Base-by-base conservation (phyloP, 2,797 vertebrate genomes). In the Siniperca undulata region DNA sequence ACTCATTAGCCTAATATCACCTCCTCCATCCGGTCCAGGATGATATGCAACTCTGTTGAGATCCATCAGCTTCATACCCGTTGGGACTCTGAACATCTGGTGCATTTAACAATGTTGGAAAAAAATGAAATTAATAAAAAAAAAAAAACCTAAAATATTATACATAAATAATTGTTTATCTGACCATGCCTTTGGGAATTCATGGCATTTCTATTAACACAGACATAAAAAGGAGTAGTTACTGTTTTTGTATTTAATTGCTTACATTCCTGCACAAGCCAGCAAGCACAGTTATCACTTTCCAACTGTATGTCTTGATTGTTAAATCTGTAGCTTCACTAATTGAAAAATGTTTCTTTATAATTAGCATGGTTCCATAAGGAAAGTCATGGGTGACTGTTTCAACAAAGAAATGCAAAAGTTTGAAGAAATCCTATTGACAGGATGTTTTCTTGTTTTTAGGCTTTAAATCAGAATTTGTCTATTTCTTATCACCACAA, bases 1-100 rank as follows among this genome's bases (percentile, higher is more conserved):
- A 62, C 70, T 91, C 89, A 90, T 94, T 92, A 92, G 78, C 77
- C 27, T 81, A 86, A 93, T 83, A 85, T 83, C 76, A 78, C 60
- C 79, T 88, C 67, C 82, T 81, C 69, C 75, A 86, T 87, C 74
- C 88, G 80, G 67, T 72, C 62, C 53, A 64, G 42, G 68, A 77
- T 85, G 82, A 89, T 84, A 77, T 81, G 83, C 71, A 88, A 60
- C 83, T 87, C 70, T 70, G 30, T 13, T 61, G 78, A 88, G 85
- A 91, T 89, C 72, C 78, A 81, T 86, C 79, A 75, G 68, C 59
- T 70, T 81, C 27, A 61, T 48, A 64, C 71, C 88, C 52, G 0
- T 10, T 77, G 87, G 83, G 87, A 91, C 42, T 65, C 7, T 44
- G 75, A 91, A 73, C 85, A 92, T 91, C 89, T 92, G 91, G 77